Evolutionary conservation across 1,140 invertebrate species (phyloP).

Genomic region (Drosophila ohnishii): DNA sequence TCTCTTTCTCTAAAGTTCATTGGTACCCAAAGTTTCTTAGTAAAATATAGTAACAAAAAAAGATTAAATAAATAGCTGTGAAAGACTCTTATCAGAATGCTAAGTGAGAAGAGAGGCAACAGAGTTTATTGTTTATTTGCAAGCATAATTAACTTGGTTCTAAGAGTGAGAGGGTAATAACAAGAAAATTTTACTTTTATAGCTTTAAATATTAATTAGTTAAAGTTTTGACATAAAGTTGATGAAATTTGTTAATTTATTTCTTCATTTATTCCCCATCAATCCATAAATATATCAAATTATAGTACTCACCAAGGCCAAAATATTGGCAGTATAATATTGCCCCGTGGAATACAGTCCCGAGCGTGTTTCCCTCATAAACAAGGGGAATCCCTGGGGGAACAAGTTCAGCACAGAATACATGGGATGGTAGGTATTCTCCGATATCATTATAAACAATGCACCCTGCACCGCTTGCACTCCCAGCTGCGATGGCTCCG

Average conservation of each 20-base stretch:
- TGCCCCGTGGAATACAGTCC: constrained; percentile 89
- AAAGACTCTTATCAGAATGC: neutral
- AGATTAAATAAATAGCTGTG: neutral
- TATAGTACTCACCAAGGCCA: constrained; percentile 87
- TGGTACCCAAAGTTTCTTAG: neutral
- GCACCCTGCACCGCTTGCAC: constrained; percentile 93
- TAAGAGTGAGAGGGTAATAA: neutral
- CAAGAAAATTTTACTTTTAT: too few relatives aligned
- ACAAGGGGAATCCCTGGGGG: constrained; percentile 90
- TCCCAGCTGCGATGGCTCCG: constrained; percentile 88
- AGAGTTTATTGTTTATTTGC: neutral
- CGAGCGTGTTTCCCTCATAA: constrained; percentile 90
- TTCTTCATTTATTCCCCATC: too few relatives aligned
- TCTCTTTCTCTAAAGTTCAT: neutral
- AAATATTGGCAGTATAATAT: constrained; percentile 90
- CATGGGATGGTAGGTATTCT: constrained; percentile 94
- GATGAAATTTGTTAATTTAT: too few relatives aligned
- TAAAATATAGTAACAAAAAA: neutral
- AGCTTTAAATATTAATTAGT: neutral
- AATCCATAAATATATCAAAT: neutral
- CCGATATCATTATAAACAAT: constrained; percentile 92
- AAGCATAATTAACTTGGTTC: neutral
- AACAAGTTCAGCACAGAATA: constrained; percentile 91
- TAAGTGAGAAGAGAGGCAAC: neutral
- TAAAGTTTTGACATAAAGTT: too few relatives aligned